phyloP scores from a whole-genome alignment of 2,797 vertebrate genomes.

The Antennarius maculatus region DNA sequence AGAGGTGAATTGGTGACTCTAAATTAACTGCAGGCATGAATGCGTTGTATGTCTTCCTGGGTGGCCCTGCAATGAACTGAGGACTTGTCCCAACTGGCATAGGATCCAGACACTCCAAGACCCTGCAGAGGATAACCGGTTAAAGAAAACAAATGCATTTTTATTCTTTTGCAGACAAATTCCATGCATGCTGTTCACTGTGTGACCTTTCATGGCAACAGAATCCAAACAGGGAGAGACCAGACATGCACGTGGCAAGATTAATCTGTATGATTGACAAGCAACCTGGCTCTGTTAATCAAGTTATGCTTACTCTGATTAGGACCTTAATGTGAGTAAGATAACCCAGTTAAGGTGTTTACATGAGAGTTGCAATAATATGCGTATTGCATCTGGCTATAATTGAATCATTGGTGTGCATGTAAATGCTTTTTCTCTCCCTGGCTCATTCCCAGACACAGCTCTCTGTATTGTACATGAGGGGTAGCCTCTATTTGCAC shows the following conservation, averaged over 20 bases:
- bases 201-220: conserved; percentile 46
- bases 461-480: conserved; percentile 52
- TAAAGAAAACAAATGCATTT: too few species aligned
- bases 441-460: conserved; percentile 59
- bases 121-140: too few species aligned
- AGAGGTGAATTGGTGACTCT: too few species aligned
- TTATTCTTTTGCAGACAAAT: conserved; percentile 6
- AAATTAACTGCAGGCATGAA: not conserved
- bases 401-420: conserved; percentile 75
- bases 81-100: too few species aligned
- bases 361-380: conserved; percentile 77
- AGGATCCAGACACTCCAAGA: too few species aligned
- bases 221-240: conserved; percentile 51
- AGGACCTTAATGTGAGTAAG: conserved; percentile 71
- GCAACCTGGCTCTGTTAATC: conserved; percentile 70
- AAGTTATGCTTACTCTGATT: conserved; percentile 74
- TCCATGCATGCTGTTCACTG: conserved; percentile 20
- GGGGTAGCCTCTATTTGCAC: conserved; percentile 55
- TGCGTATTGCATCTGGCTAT: conserved; percentile 72
- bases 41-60: too few species aligned
- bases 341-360: conserved; percentile 78
- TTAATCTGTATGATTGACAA: conserved; percentile 74
- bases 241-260: conserved; percentile 51
- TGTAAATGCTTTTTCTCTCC: conserved; percentile 62
- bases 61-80: too few species aligned